phyloP scores from a whole-genome alignment of 2,888 invertebrate genomes.

The Eupithecia insigniata region DNA sequence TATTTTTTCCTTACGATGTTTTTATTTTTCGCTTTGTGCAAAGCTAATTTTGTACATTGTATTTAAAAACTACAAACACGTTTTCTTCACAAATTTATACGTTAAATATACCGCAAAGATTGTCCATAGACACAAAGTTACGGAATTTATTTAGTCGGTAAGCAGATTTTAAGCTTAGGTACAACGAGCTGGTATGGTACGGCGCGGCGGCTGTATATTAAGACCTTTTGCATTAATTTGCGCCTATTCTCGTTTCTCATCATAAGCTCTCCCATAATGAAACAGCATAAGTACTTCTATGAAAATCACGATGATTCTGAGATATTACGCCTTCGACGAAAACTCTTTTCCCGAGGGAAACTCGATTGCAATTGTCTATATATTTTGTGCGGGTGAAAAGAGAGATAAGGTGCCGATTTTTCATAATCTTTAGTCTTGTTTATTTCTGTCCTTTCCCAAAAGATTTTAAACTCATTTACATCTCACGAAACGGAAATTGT shows the following conservation, averaged over 20 bases:
- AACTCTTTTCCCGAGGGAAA: not conserved
- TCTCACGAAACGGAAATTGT: not conserved
- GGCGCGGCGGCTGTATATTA: not conserved
- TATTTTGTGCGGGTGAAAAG: not conserved
- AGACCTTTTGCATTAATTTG: not conserved
- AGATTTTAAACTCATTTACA: not conserved
- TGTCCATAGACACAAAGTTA: not conserved
- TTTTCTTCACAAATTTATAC: constrained; percentile 4
- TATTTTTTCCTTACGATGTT: constrained; percentile 18
- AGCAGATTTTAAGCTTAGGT: not conserved
- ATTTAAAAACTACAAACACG: constrained; percentile 6
- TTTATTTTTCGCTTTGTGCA: constrained; percentile 28
- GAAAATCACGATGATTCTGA: constrained; percentile 5
- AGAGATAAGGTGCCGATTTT: not conserved
- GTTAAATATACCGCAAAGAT: not conserved
- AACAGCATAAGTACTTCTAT: not conserved
- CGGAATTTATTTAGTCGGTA: not conserved
- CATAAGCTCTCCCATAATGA: constrained; percentile 9
- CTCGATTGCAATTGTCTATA: not conserved
- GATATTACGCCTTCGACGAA: not conserved
- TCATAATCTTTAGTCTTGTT: too few species aligned
- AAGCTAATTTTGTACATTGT: constrained; percentile 1
- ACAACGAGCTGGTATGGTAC: not conserved
- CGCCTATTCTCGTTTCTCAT: constrained; percentile 17
- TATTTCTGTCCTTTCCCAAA: not conserved